Base-by-base conservation (phyloP, 2,888 invertebrate genomes). In the Calliopum simillimum region DNA sequence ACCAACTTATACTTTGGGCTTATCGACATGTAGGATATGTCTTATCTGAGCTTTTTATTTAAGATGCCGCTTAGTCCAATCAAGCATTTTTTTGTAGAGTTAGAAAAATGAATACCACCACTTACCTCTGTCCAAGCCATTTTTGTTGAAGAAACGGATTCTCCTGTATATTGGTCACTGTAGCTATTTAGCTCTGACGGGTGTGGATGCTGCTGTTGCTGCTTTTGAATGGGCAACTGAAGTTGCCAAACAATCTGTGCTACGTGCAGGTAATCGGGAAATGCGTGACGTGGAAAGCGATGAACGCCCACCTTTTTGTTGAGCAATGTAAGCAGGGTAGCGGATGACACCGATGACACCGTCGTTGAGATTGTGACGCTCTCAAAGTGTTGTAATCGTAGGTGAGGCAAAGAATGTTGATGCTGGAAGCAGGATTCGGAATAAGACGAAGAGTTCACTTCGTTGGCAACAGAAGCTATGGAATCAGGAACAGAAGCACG, bases 101-200 rank as follows among this genome's bases (percentile, higher is more conserved):
- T 21, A 14, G 14, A 14, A 2, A 55, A 23, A 55, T 14, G 11
- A 55, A 23, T 11, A 13, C 19, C 41, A 13, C 11, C n/a, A 74
- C 77, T 75, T 53, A 76, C 77, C 74, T 77, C 77, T 71, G 77
- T 77, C 77, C 76, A 77, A 72, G 77, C 75, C 77, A 77, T 77
- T 49, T 67, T 67, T 13, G 14, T n/a, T 11, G 58, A 5, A 59
- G 33, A 47, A 58, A 51, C 67, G 25, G 46, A n/a, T 25, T 21
- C n/a, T 33, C 4, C 33, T 16, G 49, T 23, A 65, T 6, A 11
- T 59, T 44, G 44, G 33, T 33, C 67, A 67, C 67, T 19, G 51
- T 67, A 16, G 41, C 33, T 33, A 41, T 58, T 47, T 59, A 23
- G 67, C 21, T 47, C 11, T 21, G 23, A 12, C 25, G 56, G 46